Evolutionary conservation across 1,140 invertebrate species (phyloP), one percentile per base, ranked within the genome.

Genomic region (Drosophila arawakana): DNA sequence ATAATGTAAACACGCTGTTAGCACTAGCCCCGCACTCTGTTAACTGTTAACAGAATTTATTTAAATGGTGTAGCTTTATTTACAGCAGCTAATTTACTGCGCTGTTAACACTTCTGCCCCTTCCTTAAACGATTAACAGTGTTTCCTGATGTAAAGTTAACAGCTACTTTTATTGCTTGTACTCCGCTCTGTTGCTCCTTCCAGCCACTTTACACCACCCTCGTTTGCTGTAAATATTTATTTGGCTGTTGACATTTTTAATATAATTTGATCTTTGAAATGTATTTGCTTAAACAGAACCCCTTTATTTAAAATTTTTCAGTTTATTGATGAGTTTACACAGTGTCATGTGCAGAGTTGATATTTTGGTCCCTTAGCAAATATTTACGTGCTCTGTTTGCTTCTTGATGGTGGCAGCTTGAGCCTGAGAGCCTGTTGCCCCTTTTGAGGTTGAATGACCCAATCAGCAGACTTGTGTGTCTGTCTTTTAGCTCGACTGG

Each of bases 331-430:
- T 79, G 76, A 78, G 76, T 88, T 86, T 79, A 77, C 55, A 79
- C 52, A 79, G 76, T 77, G 73, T 58, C 73, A 68, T 78, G 60
- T 72, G 74, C 74, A 75, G 37, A 66, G 74, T 75, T 52, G 60
- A 85, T 75, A 76, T 30, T 30, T 30, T 37, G 59, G 49, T 61
- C 73, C 79, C 80, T 82, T 73, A 13, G 11, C 47, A 75, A 88
- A 88, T 88, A 88, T 86, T 86, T 77, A 54, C 55, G 50, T 50
- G 66, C 58, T 15, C 47, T 78, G 59, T 80, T 76, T 79, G 44
- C 62, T 71, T 41, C 59, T 78, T 43, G 61, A 50, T 71, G 60
- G 46, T 30, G 25, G 25, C 2, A 30, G 25, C 25, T 30, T 30
- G 25, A 30, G 25, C 25, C 25, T 30, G 25, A 30, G 30, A 52